Percentiles rank a stretch among this genome's conserved stretches.
Conservation (phyloP, 2,113 vertebrate species). For the Bolborhynchus lineola region DNA sequence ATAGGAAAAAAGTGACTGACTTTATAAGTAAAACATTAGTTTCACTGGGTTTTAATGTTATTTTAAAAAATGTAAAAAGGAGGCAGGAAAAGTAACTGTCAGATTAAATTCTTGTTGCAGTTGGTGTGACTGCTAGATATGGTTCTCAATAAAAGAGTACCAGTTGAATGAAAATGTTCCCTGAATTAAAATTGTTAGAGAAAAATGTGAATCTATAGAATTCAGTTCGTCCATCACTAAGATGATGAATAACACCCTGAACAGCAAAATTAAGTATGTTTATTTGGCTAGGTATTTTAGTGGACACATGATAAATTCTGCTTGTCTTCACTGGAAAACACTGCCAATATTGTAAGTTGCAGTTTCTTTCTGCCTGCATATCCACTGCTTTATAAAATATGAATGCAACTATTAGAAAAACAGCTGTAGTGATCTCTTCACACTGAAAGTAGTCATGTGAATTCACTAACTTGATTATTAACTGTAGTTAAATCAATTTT, state of each 20-base stretch:
- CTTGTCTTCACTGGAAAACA: background rate
- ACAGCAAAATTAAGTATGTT: conserved; percentile 40
- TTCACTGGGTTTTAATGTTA: background rate
- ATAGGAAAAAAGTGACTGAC: background rate
- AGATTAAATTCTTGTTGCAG: background rate
- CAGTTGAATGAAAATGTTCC: background rate
- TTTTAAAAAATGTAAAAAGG: background rate
- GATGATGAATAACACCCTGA: conserved; percentile 1
- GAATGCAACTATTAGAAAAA: background rate
- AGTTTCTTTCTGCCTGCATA: background rate
- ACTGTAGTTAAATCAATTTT: background rate
- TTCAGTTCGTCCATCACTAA: background rate
- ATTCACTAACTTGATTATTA: background rate
- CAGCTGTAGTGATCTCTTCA: background rate
- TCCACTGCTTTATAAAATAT: background rate
- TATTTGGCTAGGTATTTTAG: conserved; percentile 31
- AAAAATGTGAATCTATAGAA: background rate
- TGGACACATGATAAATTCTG: conserved; percentile 21
- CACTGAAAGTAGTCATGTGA: background rate
- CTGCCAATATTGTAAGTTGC: background rate
- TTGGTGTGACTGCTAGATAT: background rate
- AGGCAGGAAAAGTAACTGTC: background rate
- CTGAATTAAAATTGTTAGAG: conserved; percentile 10
- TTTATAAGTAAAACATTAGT: background rate
- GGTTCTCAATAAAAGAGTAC: background rate